Base-by-base conservation (phyloP, 2,888 invertebrate genomes). In the Tuberolachnus salignus region DNA sequence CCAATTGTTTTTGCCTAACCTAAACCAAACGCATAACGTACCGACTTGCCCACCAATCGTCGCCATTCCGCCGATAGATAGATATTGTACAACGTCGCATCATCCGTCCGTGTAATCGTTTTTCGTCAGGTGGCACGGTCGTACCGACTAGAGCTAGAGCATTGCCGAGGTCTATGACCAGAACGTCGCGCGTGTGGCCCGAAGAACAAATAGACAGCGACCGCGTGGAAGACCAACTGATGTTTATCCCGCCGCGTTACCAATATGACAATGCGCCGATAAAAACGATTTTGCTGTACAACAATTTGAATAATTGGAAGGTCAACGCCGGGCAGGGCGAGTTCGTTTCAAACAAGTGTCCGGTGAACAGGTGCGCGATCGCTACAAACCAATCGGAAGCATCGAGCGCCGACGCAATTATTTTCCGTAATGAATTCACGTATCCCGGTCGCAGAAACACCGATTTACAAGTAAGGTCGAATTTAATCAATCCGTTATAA, bases 391-490 rank as follows among this genome's bases (percentile, higher is more conserved):
- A 92, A 13, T 90, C 91, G 66, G 91, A 91, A 82, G 91, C 92
- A 0, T 87, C 86, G 51, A 89, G 90, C 11, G 96, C 94, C 0
- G 96, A 97, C 85, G 92, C 95, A 81, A 91, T 98, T 82, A 87
- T 98, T 55, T 97, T 92, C 85, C 95, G 95, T 85, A 95, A 94
- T 85, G 92, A 92, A 83, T 91, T 91, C 83, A 90, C 91, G 80
- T 90, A 91, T 75, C 91, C 92, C 70, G 91, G 91, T 80, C 88
- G 89, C n/a, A 88, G 88, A 75, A 88, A 92, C 82, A 90, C 90
- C 19, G 85, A 87, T 9, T 90, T 90, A 83, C 94, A 94, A 88
- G 90, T 90, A 83, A 83, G 81, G 21, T 16, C 9, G 42, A 44
- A 16, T 26, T 1, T 6, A 8, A 23, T 23, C 23, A 23, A 4